Evolutionary conservation across 2,113 vertebrate genomes (phyloP).

Genomic region (Ammodramus savannarum): DNA sequence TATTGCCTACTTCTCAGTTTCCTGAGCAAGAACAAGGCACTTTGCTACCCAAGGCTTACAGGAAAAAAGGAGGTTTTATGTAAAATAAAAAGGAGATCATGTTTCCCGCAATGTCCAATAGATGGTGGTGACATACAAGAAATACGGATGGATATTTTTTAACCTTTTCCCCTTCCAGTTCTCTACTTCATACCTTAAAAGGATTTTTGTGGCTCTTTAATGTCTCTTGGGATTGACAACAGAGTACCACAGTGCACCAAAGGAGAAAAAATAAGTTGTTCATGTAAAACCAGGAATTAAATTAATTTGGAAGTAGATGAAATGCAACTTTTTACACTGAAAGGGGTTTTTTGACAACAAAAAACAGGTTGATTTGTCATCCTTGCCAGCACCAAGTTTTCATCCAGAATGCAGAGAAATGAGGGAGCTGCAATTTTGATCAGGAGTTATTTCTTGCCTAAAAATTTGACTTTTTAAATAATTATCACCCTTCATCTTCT

Average conservation of each 20-base stretch:
- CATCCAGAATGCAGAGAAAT: too few relatives aligned
- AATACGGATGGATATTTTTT: background rate
- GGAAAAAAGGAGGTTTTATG: accelerated
- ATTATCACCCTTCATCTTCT: accelerated
- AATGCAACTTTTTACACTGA: background rate
- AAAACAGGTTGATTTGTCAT: background rate
- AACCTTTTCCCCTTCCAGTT: too few relatives aligned
- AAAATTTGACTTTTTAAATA: background rate
- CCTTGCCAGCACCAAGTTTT: background rate
- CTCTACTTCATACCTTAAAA: background rate
- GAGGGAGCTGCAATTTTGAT: background rate
- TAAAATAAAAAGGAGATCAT: background rate
- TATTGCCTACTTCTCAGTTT: accelerated
- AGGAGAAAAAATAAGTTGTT: background rate
- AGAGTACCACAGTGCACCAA: accelerated
- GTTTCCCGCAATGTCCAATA: background rate
- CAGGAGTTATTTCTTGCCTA: background rate
- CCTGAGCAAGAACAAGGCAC: background rate
- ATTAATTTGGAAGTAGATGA: background rate
- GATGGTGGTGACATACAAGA: background rate
- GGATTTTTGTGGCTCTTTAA: background rate
- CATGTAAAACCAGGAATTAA: background rate
- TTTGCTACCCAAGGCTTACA: background rate
- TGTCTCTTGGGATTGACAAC: accelerated
- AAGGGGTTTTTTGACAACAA: background rate